A percentile compares a stretch with the other conserved stretches of the same genome.
These are phyloP conservation scores for Nannobrachium achirus DNA, from an alignment of 2,113 vertebrate species.

Conservation along the genomic window DNA sequence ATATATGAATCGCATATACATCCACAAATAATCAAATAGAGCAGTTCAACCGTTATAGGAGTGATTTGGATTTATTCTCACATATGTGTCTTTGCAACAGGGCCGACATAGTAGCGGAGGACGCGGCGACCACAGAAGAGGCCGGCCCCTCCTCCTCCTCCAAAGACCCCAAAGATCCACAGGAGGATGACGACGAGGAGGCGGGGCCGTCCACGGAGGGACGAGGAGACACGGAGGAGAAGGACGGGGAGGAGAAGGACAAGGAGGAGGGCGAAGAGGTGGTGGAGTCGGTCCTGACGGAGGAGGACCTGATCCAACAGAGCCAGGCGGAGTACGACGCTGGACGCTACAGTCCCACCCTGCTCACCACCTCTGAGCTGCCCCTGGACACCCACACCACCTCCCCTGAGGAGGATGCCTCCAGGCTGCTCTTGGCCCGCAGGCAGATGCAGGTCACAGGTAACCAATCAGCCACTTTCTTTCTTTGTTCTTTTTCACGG, in stretches of 20 bases:
- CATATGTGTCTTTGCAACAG: conserved; percentile 27
- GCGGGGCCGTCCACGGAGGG: conserved; percentile 54
- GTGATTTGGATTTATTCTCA: too few relatives aligned
- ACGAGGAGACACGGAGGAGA: conserved; percentile 23
- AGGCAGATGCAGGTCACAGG: conserved; percentile 94
- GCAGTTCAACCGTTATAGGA: too few relatives aligned
- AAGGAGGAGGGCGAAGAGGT: conserved; percentile 71
- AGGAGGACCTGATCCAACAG: conserved; percentile 97
- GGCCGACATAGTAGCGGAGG: conserved; percentile 29
- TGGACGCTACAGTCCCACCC: conserved; percentile 90
- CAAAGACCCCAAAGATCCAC: conserved; percentile 2
- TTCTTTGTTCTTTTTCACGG: too few relatives aligned
- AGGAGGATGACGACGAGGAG: conserved; percentile 35
- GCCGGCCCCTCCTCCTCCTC: conserved; percentile 39
- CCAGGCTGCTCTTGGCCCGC: conserved; percentile 86
- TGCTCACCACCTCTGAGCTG: conserved; percentile 87
- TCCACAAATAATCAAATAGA: too few relatives aligned
- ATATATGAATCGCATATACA: too few relatives aligned
- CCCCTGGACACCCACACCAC: conserved; percentile 90
- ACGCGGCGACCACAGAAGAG: conserved; percentile 22
- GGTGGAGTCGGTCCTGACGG: conserved; percentile 90
- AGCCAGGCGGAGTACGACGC: conserved; percentile 94
- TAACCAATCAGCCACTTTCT: conserved; percentile 54
- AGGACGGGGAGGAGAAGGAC: conserved; percentile 44
- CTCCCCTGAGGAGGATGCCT: conserved; percentile 87